Evolutionary conservation across 2,888 invertebrate genomes (phyloP), one percentile per base, ranked within the genome.

Genomic region (Acleris literana): DNA sequence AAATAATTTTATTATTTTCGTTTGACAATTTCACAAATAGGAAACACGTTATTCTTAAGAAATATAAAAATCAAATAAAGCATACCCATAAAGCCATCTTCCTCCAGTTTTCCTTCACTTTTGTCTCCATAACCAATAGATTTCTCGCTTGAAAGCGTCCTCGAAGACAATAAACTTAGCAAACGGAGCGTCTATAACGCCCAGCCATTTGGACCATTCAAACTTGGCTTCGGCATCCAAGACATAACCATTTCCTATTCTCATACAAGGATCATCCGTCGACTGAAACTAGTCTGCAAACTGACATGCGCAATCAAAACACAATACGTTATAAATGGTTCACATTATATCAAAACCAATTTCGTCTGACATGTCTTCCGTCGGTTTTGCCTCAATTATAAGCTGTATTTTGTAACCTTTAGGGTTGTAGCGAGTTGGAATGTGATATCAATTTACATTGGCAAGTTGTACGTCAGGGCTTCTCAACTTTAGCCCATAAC

Each of bases 321-420:
- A 92, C 92, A 92, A 92, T 92, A 90, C 89, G 84, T 90, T 90
- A 91, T 90, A 86, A 87, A 92, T 91, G 80, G 85, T 81, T 74
- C 78, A 80, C 87, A 87, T 88, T 88, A 88, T 76, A 74, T 69
- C 73, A 70, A 61, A 63, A 69, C 80, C 72, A 74, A 61, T 33
- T 22, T 18, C 39, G 29, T 53, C 25, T 64, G 20, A 64, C 54
- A 13, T 58, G 67, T 43, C 49, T 73, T 60, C 69, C 59, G 65
- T 64, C 5, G 16, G n/a, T 22, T 11, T 7, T 25, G 9, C 48
- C 51, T 57, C 17, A 48, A 62, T 17, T 53, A 53, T 57, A 62
- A 48, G 52, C 72, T 67, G 57, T 79, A 75, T 69, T 5, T 0
- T 9, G 7, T 61, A 25, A 56, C 2, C 17, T 56, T 39, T 70